A percentile compares a stretch with the other conserved stretches of the same genome.
phyloP scores from a whole-genome alignment of 2,113 vertebrate genomes.

The Hymenochirus boettgeri region DNA sequence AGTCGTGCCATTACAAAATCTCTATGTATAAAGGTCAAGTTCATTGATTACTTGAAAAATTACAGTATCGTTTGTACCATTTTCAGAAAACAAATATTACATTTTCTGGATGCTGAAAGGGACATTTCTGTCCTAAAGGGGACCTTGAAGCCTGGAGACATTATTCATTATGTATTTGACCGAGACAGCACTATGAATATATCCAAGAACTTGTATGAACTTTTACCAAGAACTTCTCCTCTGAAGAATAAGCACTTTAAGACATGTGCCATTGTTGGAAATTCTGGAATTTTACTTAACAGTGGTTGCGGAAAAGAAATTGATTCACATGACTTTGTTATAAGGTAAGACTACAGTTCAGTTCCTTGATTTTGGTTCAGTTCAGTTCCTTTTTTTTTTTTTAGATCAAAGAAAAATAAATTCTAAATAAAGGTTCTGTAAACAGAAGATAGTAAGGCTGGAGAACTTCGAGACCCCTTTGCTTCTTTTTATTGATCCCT shows the following conservation, averaged over 20 bases:
- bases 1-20: no score
- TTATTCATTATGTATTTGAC: constrained; percentile 93
- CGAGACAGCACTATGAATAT: constrained; percentile 92
- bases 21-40: no score
- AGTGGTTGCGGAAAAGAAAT: constrained; percentile 89
- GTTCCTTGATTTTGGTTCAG: background rate
- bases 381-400: no score
- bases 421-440: no score
- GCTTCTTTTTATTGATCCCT: no score
- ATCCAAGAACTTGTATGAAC: constrained; percentile 85
- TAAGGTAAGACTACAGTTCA: constrained; percentile 66
- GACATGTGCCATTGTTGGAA: constrained; percentile 89
- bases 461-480: no score
- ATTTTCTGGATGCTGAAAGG: constrained; percentile 88
- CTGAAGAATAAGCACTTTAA: constrained; percentile 85
- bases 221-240: constrained; percentile 81
- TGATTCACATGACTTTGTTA: constrained; percentile 86
- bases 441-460: no score
- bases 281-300: constrained; percentile 89
- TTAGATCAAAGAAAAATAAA: no score
- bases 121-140: constrained; percentile 94
- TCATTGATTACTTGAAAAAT: no score
- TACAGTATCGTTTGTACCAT: background rate
- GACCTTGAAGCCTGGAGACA: constrained; percentile 83
- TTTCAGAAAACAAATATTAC: constrained; percentile 85